Evolutionary conservation across 2,113 vertebrate species (phyloP), one percentile per base, ranked within the genome.

Genomic region (Laticauda colubrina): DNA sequence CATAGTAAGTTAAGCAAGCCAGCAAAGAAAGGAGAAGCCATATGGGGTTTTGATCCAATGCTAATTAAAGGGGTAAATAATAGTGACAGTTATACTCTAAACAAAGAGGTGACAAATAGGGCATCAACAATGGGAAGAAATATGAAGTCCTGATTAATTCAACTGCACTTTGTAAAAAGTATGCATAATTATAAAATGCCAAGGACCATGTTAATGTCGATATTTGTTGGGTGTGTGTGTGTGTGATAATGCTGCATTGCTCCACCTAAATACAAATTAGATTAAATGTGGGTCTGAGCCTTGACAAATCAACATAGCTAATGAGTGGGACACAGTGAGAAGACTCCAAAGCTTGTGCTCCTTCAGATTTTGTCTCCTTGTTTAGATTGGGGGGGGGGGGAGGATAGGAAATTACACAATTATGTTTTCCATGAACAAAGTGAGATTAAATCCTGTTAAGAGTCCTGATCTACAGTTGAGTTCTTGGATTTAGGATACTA

Each of bases 31-130:
- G 18, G 45, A 92, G 88, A 91, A 95, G 85, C 93, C 91, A n/a
- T 26, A 87, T 8, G 95, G 91, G 96, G 96, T 95, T 96, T 96
- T 90, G 94, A 95, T 64, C 86, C 61, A 93, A 59, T 96, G 94
- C 94, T 97, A 97, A 97, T 97, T 97, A 96, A 97, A 97, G 93
- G 93, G 85, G 91, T 96, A 97, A 97, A 94, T 96, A 94, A 94
- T 94, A 91, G 85, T 93, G 88, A 81, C 88, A 92, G 95, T 90
- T 91, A 26, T 93, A 91, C 57, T 89, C 69, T 75, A 92, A 93
- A 89, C 21, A 95, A 88, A 94, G 20, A 94, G 53, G 53, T 88
- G 96, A 95, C 93, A 96, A 89, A 95, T 91, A 91, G 89, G 48
- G 45, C 94, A 92, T 39, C 21, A 94, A 48, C 24, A 95, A 92